Evolutionary conservation across 2,113 vertebrate species (phyloP).

Genomic region (Heteronetta atricapilla): DNA sequence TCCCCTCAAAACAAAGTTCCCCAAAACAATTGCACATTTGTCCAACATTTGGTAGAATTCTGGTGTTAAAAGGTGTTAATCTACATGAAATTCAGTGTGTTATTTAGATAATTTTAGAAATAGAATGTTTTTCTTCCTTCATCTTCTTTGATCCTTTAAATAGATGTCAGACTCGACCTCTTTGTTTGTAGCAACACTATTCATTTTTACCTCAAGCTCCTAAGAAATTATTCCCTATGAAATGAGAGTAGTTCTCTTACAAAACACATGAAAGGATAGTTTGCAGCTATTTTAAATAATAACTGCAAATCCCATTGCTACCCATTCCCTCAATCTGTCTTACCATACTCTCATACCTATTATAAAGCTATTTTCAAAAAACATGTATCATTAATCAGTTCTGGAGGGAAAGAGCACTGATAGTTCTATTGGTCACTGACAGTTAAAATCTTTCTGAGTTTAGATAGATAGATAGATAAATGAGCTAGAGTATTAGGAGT

Average conservation of each 20-base stretch:
- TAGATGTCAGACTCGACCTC: background rate
- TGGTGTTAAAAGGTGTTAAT: background rate
- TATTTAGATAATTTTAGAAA: constrained; percentile 1
- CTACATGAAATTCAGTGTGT: background rate
- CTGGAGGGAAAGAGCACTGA: background rate
- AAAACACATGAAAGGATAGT: background rate
- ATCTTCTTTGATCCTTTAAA: background rate
- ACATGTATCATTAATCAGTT: accelerated
- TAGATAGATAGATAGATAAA: too few relatives aligned
- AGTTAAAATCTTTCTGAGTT: background rate
- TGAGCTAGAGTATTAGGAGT: background rate
- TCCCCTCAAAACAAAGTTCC: accelerated
- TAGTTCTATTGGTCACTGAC: background rate
- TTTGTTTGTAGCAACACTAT: background rate
- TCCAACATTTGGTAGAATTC: background rate
- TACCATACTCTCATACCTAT: background rate
- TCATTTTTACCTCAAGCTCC: constrained; percentile 2
- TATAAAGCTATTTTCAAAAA: background rate
- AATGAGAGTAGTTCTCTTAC: background rate
- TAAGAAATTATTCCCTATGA: background rate
- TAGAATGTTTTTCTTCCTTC: background rate
- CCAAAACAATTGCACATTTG: background rate
- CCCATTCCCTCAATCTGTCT: background rate
- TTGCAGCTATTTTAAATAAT: constrained; percentile 14
- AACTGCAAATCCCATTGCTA: background rate